Percentiles rank a stretch among this genome's conserved stretches.
These are phyloP conservation scores for Heliangelus exortis DNA, from an alignment of 2,797 vertebrate genomes.

Conservation along the genomic window DNA sequence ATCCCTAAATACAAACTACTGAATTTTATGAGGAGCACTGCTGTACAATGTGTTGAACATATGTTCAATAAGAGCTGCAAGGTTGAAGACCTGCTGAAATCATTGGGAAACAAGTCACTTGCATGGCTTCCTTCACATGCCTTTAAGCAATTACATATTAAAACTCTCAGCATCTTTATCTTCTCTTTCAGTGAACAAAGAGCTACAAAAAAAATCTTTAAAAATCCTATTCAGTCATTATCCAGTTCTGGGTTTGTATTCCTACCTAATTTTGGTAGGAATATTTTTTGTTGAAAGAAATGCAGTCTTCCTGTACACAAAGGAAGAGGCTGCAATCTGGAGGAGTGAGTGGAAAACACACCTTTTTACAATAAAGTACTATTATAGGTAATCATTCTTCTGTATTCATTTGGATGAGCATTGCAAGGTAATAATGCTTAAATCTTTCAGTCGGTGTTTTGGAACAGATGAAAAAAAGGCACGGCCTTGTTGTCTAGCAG, in stretches of 20 bases:
- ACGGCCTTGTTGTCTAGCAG: neutral
- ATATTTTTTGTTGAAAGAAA: neutral
- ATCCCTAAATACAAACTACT: neutral
- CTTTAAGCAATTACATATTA: constrained; percentile 20
- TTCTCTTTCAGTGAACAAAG: constrained; percentile 13
- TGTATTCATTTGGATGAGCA: neutral
- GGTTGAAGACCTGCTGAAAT: constrained; percentile 34
- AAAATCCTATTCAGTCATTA: neutral
- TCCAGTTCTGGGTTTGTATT: neutral
- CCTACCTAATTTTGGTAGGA: neutral
- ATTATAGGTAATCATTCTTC: neutral
- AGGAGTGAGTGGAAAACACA: neutral
- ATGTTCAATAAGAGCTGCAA: neutral
- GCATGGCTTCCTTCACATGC: constrained; percentile 34
- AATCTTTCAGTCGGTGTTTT: neutral
- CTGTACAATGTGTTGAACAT: neutral
- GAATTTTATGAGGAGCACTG: neutral
- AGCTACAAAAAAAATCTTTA: neutral
- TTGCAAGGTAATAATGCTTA: neutral
- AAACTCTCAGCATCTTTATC: neutral
- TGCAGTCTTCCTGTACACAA: neutral
- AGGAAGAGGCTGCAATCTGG: neutral
- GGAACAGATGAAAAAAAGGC: neutral
- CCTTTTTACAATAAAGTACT: neutral
- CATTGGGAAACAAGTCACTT: constrained; percentile 38